Evolutionary conservation across 1,140 invertebrate genomes (phyloP).

Genomic region (Temnothorax nylanderi): DNA sequence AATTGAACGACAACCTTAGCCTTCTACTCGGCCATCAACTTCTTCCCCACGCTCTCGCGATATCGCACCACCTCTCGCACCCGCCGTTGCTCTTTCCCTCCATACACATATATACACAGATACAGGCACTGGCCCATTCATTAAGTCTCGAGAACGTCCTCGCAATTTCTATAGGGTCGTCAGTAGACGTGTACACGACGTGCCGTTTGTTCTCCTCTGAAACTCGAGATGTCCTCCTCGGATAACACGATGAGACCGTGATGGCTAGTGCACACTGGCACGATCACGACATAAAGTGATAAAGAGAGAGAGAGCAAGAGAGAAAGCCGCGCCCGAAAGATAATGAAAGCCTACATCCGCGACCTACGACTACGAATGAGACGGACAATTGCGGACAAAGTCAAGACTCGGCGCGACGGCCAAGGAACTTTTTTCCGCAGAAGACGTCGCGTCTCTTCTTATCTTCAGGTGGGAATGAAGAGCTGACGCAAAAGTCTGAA

Average conservation of each 20-base stretch:
- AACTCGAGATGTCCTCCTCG: conserved; percentile 79
- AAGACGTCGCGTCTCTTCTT: neutral
- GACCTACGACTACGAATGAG: conserved; percentile 30
- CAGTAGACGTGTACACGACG: conserved; percentile 77
- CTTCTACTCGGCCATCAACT: conserved; percentile 57
- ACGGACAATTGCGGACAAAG: conserved; percentile 5
- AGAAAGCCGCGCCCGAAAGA: conserved; percentile 27
- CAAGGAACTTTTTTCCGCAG: neutral
- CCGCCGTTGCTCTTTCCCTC: conserved; percentile 52
- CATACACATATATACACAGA: neutral
- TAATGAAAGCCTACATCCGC: conserved; percentile 60
- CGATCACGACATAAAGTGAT: conserved; percentile 47
- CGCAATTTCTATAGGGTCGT: conserved; percentile 75
- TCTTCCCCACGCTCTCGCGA: neutral
- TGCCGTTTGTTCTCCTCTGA: conserved; percentile 79
- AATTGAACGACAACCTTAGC: conserved; percentile 69
- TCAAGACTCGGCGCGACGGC: neutral
- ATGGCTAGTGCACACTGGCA: conserved; percentile 27
- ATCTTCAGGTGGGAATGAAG: neutral
- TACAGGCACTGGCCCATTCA: conserved; percentile 67
- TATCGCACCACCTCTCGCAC: neutral
- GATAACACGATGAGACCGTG: conserved; percentile 72
- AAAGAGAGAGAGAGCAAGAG: conserved; percentile 1
- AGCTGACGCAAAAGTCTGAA: neutral
- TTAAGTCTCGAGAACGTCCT: conserved; percentile 76